A percentile compares a stretch with the other conserved stretches of the same genome.
Conservation (phyloP, 2,113 vertebrate species). For the Heterocephalus glaber region DNA sequence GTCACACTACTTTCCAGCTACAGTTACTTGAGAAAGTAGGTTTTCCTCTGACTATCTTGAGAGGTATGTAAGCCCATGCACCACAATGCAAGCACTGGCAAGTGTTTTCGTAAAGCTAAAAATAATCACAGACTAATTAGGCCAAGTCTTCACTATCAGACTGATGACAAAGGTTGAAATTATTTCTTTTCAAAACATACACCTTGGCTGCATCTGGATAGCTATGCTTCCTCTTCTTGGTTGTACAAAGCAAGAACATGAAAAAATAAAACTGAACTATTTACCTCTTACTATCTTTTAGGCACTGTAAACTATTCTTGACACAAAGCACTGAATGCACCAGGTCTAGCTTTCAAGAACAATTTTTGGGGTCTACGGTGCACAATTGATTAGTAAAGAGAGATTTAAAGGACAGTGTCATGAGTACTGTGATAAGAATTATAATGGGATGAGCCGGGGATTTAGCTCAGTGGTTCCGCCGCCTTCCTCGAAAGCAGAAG, state of each 20-base stretch:
- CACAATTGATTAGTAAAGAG: not conserved
- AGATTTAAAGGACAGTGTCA: not conserved
- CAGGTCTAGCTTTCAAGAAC: not conserved
- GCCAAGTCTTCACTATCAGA: not conserved
- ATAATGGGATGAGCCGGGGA: no score
- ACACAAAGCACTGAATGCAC: not conserved
- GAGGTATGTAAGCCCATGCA: fast-evolving
- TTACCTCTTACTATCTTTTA: not conserved
- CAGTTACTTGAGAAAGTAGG: fast-evolving
- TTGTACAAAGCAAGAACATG: not conserved
- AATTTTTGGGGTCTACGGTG: not conserved
- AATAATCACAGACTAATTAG: not conserved
- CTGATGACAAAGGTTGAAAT: not conserved
- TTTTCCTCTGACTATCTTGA: not conserved
- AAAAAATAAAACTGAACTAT: not conserved
- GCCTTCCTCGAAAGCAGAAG: no score
- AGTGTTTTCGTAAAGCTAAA: not conserved
- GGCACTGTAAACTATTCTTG: not conserved
- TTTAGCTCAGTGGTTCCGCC: no score
- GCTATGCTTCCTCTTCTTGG: not conserved
- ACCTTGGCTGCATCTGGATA: not conserved
- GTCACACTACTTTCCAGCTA: not conserved
- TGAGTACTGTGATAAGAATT: not conserved
- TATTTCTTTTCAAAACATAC: not conserved
- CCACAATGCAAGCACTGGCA: not conserved